Conservation (phyloP, 2,888 invertebrate species). For the Aleiodes leptofemur region DNA sequence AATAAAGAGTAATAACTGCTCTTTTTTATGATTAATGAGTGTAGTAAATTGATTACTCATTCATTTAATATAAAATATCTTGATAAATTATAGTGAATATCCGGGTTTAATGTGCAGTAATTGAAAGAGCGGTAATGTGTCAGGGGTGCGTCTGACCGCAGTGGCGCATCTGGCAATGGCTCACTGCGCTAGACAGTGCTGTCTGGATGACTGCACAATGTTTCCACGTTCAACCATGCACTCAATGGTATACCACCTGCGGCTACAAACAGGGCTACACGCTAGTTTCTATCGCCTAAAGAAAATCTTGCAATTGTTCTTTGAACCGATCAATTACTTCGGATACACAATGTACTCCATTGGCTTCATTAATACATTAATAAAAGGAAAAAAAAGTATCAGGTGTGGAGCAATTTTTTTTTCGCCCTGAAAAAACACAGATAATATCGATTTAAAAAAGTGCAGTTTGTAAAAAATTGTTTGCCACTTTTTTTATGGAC, state of each 20-base stretch:
- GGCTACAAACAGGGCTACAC: slow-evolving; percentile 17
- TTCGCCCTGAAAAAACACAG: not conserved
- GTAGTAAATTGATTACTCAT: not conserved
- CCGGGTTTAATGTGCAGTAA: slow-evolving; percentile 22
- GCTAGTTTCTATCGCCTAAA: slow-evolving; percentile 24
- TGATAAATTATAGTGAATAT: slow-evolving; percentile 9
- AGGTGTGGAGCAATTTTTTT: not conserved
- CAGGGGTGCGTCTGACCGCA: slow-evolving; percentile 53
- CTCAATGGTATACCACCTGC: slow-evolving; percentile 21
- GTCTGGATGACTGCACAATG: slow-evolving; percentile 39
- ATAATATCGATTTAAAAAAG: too few species aligned
- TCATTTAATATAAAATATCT: not conserved
- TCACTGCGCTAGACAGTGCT: slow-evolving; percentile 52
- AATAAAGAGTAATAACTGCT: too few species aligned
- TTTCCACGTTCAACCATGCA: slow-evolving; percentile 26
- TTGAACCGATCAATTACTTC: slow-evolving; percentile 31
- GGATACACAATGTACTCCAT: slow-evolving; percentile 7
- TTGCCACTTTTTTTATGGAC: too few species aligned
- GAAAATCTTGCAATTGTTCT: slow-evolving; percentile 21
- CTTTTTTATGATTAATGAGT: not conserved
- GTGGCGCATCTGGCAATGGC: slow-evolving; percentile 52
- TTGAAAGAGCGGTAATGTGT: slow-evolving; percentile 43
- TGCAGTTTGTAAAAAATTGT: too few species aligned
- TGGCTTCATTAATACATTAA: slow-evolving; percentile 20
- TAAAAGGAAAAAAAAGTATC: not conserved